Conservation (phyloP, 2,113 vertebrate species). For the Picathartes gymnocephalus region DNA sequence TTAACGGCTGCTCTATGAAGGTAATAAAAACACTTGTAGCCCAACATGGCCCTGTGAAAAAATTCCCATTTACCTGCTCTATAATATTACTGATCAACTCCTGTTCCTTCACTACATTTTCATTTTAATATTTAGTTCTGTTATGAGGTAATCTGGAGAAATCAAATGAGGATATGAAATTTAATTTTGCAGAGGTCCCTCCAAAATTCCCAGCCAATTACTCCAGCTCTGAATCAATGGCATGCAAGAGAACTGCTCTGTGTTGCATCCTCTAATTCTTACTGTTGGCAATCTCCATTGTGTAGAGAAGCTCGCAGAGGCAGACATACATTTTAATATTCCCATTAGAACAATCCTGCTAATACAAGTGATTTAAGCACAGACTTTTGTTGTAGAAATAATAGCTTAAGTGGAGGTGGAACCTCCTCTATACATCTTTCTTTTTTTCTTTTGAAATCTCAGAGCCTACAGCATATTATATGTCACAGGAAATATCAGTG, state of each 20-base stretch:
- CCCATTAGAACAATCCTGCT: slow-evolving; percentile 57
- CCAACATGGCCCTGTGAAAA: not conserved
- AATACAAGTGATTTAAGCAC: slow-evolving; percentile 30
- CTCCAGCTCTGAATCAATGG: not conserved
- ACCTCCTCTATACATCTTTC: slow-evolving; percentile 34
- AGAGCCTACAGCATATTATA: slow-evolving; percentile 9
- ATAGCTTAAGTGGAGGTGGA: slow-evolving; percentile 62
- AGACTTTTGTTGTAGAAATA: slow-evolving; percentile 62
- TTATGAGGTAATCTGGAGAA: not conserved
- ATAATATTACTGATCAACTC: not conserved
- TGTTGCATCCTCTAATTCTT: not conserved
- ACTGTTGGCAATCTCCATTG: not conserved
- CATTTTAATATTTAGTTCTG: not conserved
- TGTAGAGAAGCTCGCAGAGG: not conserved
- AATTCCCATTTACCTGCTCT: not conserved
- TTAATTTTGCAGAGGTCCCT: not conserved
- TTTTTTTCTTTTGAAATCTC: slow-evolving; percentile 44
- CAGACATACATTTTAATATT: slow-evolving; percentile 41
- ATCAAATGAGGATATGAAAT: not conserved
- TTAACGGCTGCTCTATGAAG: not conserved
- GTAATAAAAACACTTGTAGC: not conserved
- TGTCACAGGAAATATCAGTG: slow-evolving; percentile 20
- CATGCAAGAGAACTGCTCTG: not conserved
- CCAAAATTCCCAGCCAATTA: not conserved
- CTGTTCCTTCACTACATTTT: not conserved